These are phyloP conservation scores for Patella ulyssiponensis DNA, from an alignment of 2,888 invertebrate genomes.

Conservation along the genomic window DNA sequence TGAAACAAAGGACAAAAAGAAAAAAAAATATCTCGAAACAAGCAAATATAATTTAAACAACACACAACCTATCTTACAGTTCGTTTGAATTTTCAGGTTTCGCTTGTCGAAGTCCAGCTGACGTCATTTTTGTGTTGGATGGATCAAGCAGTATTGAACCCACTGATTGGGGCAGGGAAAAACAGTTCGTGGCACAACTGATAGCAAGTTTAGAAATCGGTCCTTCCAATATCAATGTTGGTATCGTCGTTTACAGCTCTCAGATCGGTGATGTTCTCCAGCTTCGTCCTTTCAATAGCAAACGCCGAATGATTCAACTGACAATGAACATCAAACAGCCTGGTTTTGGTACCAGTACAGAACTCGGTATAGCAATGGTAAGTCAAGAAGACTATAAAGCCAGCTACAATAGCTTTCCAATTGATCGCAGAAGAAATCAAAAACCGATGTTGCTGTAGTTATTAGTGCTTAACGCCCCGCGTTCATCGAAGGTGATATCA, in stretches of 20 bases:
- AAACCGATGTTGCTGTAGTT: too few relatives aligned
- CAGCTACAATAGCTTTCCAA: too few relatives aligned
- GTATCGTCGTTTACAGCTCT: constrained; percentile 57
- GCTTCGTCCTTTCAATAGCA: constrained; percentile 52
- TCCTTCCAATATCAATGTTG: constrained; percentile 45
- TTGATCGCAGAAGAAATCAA: too few relatives aligned
- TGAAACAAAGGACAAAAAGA: too few relatives aligned
- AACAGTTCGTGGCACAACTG: constrained; percentile 53
- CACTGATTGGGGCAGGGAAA: constrained; percentile 51
- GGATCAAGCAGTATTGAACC: constrained; percentile 58
- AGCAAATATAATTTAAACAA: too few relatives aligned
- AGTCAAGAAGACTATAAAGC: neutral
- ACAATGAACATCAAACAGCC: constrained; percentile 44
- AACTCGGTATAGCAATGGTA: constrained; percentile 38
- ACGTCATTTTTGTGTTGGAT: constrained; percentile 57
- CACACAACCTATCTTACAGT: too few relatives aligned
- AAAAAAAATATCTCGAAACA: too few relatives aligned
- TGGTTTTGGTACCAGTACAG: constrained; percentile 48
- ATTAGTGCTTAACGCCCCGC: too few relatives aligned
- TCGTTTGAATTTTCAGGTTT: constrained; percentile 43
- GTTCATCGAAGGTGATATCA: too few relatives aligned
- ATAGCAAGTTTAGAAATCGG: constrained; percentile 51
- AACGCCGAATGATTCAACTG: constrained; percentile 35
- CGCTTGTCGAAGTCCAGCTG: constrained; percentile 56
- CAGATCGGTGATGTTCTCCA: constrained; percentile 49